A percentile compares a stretch with the other conserved stretches of the same genome.
These are phyloP conservation scores for Tridacna gigas DNA, from an alignment of 2,888 invertebrate species.

Conservation along the genomic window DNA sequence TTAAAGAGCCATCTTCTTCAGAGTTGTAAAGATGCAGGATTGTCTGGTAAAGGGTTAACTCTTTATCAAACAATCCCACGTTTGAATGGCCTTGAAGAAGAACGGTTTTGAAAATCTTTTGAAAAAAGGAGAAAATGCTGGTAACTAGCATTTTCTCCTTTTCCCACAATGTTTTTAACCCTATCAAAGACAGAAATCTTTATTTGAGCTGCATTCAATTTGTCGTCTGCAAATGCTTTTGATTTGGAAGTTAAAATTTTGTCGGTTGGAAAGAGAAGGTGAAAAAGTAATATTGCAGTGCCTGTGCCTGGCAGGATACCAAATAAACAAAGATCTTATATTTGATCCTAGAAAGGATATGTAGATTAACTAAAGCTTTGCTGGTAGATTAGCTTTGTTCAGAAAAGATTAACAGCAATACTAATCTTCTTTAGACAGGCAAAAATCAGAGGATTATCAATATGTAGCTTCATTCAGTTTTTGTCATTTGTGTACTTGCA, in stretches of 20 bases:
- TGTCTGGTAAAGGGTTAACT: background rate
- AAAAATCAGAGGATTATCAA: slow-evolving; percentile 7
- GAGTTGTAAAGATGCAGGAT: background rate
- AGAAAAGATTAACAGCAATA: slow-evolving; percentile 1
- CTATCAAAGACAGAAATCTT: no score
- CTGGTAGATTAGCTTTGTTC: slow-evolving; percentile 25
- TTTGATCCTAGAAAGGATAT: slow-evolving; percentile 50
- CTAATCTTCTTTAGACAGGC: background rate
- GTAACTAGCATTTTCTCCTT: no score
- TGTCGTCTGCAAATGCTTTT: no score
- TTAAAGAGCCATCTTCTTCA: background rate
- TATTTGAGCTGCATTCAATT: no score
- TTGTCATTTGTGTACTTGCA: slow-evolving; percentile 14
- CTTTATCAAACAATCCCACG: no score
- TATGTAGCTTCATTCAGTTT: slow-evolving; percentile 5
- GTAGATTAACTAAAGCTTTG: slow-evolving; percentile 29
- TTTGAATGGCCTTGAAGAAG: no score
- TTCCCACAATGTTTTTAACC: no score
- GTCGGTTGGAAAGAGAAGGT: no score
- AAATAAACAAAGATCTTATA: slow-evolving; percentile 9
- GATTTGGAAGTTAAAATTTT: no score
- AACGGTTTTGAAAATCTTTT: no score
- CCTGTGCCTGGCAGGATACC: slow-evolving; percentile 17
- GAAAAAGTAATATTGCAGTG: background rate
- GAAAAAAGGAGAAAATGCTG: no score